Base-by-base conservation (phyloP, 2,113 vertebrate genomes). In the Genyomyrus donnyi region DNA sequence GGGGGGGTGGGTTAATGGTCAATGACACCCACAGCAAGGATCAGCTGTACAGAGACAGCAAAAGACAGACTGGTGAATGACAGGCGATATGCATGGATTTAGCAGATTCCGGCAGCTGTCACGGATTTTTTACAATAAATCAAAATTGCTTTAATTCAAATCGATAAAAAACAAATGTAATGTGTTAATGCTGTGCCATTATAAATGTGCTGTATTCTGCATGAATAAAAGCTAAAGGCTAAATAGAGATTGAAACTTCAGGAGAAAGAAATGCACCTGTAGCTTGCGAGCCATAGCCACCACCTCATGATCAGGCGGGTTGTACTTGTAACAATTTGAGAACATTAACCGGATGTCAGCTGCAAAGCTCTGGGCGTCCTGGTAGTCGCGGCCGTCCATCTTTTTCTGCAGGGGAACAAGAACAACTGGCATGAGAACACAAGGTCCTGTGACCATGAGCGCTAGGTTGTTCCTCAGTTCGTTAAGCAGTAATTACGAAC, bases 271-370 rank as follows among this genome's bases (percentile, higher is more conserved):
- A 21, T 89, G 87, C 96, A 99, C 98, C 98, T 99, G 98, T 35
- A 99, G 97, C 93, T 99, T 99, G 92, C 98, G 94, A 90, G 98
- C 98, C 98, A 99, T 99, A 52, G 98, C 98, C 87, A 99, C 98
- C 92, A 99, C 98, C 91, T 99, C 98, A 0, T 99, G 98, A 94
- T 99, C 98, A 0, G 98, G 98, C 42, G 98, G 98, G 88, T 99
- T 99, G 96, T 99, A 99, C 93, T 99, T 99, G 95, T 99, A 99
- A 90, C 98, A 99, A 94, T 99, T 99, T 89, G 98, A 99, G 95
- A 99, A 99, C 98, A 99, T 99, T 96, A 99, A 96, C 95, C 98
- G 97, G 93, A 99, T 96, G 83, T 99, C 98, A 0, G 98, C 98
- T 0, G 98, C 98, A 3, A 99, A 99, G 8, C 97, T 97, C 93